Conservation (phyloP, 2,797 vertebrate genomes). For the Myripristis jacobus region DNA sequence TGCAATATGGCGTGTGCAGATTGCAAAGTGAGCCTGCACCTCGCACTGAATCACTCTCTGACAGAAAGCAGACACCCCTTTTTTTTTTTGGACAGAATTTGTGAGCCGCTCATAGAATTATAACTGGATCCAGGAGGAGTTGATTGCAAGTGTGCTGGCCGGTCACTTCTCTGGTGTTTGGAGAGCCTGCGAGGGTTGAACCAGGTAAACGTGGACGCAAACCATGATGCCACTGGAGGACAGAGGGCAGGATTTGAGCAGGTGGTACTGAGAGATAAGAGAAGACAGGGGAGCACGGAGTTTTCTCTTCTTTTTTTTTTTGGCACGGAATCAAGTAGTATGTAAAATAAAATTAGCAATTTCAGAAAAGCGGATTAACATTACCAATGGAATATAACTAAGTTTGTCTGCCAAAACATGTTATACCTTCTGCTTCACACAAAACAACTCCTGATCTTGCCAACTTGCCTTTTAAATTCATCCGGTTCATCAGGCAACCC, state of each 20-base stretch:
- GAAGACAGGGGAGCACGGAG: slow-evolving; percentile 20
- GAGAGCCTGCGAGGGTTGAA: slow-evolving; percentile 29
- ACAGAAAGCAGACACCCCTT: no score
- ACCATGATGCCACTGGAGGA: slow-evolving; percentile 39
- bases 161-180: neutral
- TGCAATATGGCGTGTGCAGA: no score
- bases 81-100: no score
- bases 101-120: slow-evolving; percentile 6
- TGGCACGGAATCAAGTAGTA: slow-evolving; percentile 60
- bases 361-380: slow-evolving; percentile 47
- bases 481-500: no score
- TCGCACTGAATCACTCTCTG: no score
- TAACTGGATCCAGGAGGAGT: slow-evolving; percentile 12
- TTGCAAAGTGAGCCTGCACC: no score
- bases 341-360: slow-evolving; percentile 58
- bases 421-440: slow-evolving; percentile 9
- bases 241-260: slow-evolving; percentile 51
- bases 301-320: neutral
- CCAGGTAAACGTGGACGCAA: slow-evolving; percentile 57
- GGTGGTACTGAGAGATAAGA: slow-evolving; percentile 70
- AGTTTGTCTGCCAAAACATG: slow-evolving; percentile 30
- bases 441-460: neutral
- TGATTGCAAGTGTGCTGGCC: slow-evolving; percentile 24
- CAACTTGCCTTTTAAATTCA: neutral
- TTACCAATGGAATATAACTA: slow-evolving; percentile 51